These are phyloP conservation scores for Drosophila pullipes DNA, from an alignment of 2,888 invertebrate species.

Conservation along the genomic window DNA sequence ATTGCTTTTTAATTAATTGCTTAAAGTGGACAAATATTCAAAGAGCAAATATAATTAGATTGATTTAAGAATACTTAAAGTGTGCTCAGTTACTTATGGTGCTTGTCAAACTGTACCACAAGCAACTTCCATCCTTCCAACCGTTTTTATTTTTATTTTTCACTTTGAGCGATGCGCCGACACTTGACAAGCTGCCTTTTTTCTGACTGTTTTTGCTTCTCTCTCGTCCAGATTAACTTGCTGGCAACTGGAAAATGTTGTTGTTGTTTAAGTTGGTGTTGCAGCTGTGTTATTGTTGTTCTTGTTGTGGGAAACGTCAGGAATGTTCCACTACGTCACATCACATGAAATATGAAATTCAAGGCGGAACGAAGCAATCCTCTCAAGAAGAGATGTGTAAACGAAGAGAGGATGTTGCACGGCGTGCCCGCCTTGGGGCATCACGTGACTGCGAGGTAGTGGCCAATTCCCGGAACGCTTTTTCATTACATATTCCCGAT, in stretches of 20 bases:
- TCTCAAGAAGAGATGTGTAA: background rate
- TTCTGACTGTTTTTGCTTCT: background rate
- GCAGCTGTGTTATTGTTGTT: background rate
- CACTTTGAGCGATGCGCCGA: background rate
- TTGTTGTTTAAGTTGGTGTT: slow-evolving; percentile 12
- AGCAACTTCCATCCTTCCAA: background rate
- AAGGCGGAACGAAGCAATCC: slow-evolving; percentile 25
- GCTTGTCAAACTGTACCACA: background rate
- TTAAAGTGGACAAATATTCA: no score
- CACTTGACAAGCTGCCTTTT: background rate
- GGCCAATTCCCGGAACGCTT: slow-evolving; percentile 81
- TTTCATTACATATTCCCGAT: background rate
- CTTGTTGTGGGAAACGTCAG: slow-evolving; percentile 72
- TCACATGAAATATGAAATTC: slow-evolving; percentile 81
- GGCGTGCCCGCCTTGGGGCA: slow-evolving; percentile 49
- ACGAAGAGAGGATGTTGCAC: background rate
- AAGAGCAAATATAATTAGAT: background rate
- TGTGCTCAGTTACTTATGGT: background rate
- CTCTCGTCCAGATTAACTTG: background rate
- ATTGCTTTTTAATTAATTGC: background rate
- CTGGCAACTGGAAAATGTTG: background rate
- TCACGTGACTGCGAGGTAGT: slow-evolving; percentile 85
- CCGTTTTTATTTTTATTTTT: background rate
- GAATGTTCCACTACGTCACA: slow-evolving; percentile 85
- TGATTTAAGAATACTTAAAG: background rate